A percentile compares a stretch with the other conserved stretches of the same genome.
Conservation (phyloP, 2,888 invertebrate species). For the Amphipyra tragopoginis region DNA sequence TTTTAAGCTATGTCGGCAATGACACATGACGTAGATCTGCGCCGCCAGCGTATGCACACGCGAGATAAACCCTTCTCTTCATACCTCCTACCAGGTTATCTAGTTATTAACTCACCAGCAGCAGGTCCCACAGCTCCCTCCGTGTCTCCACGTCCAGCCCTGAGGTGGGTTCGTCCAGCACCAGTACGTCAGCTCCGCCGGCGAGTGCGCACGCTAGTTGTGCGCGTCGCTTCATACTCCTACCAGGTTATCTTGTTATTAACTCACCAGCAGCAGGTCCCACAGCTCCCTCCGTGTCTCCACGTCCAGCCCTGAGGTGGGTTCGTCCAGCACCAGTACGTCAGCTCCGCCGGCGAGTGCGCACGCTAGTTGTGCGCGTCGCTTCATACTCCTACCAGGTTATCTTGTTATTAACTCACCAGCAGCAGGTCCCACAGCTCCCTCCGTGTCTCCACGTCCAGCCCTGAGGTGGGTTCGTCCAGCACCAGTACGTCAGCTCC, state of each 20-base stretch:
- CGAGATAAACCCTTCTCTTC: constrained; percentile 95
- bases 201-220: constrained; percentile 96
- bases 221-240: constrained; percentile 93
- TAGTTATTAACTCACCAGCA: constrained; percentile 29
- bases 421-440: constrained; percentile 69
- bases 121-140: constrained; percentile 70
- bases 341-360: constrained; percentile 94
- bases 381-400: constrained; percentile 76
- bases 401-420: constrained; percentile 12
- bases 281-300: constrained; percentile 72
- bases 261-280: constrained; percentile 59
- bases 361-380: constrained; percentile 95
- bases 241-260: too few species aligned
- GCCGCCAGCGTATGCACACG: constrained; percentile 95
- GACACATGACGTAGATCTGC: too few species aligned
- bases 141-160: constrained; percentile 75
- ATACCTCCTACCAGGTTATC: too few species aligned
- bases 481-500: constrained; percentile 91
- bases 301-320: constrained; percentile 89
- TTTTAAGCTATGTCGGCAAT: too few species aligned
- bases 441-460: constrained; percentile 73
- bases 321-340: constrained; percentile 93
- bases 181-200: constrained; percentile 92
- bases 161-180: constrained; percentile 94
- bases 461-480: constrained; percentile 93